Conservation (phyloP, 2,797 vertebrate genomes). For the Apogon hyalosoma region DNA sequence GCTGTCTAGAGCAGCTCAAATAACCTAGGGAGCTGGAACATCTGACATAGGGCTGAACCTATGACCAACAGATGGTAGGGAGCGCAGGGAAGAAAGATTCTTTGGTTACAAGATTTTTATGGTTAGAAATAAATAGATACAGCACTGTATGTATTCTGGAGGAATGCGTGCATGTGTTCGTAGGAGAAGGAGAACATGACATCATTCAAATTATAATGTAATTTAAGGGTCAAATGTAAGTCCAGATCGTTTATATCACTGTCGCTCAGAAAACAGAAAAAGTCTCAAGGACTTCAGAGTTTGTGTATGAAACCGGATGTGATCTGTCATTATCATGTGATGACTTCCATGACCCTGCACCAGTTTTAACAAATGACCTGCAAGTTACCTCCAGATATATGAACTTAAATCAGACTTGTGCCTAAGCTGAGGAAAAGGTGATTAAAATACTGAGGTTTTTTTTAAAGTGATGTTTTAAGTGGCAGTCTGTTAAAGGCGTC, state of each 20-base stretch:
- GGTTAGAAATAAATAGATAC: slow-evolving; percentile 6
- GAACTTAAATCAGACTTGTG: no score
- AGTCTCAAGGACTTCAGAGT: not conserved
- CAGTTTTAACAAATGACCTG: not conserved
- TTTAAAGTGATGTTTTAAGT: no score
- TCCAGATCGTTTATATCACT: slow-evolving; percentile 7
- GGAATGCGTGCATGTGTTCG: not conserved
- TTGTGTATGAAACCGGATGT: slow-evolving; percentile 4
- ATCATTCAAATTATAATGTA: not conserved
- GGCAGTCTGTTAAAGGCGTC: no score
- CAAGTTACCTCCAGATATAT: no score
- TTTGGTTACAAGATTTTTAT: slow-evolving; percentile 44
- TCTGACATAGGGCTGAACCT: slow-evolving; percentile 73
- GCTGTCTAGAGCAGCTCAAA: slow-evolving; percentile 55
- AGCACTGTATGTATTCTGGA: slow-evolving; percentile 14
- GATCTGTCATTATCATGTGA: not conserved
- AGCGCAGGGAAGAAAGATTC: slow-evolving; percentile 25
- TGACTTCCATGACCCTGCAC: slow-evolving; percentile 1
- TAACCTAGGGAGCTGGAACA: slow-evolving; percentile 70
- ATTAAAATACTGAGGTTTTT: no score
- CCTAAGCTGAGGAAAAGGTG: no score
- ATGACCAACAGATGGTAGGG: slow-evolving; percentile 62
- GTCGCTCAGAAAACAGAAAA: not conserved
- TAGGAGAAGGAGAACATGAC: not conserved
- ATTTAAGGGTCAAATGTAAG: slow-evolving; percentile 1